Conservation (phyloP, 2,888 invertebrate species). For the Fissipunctia ypsillon region DNA sequence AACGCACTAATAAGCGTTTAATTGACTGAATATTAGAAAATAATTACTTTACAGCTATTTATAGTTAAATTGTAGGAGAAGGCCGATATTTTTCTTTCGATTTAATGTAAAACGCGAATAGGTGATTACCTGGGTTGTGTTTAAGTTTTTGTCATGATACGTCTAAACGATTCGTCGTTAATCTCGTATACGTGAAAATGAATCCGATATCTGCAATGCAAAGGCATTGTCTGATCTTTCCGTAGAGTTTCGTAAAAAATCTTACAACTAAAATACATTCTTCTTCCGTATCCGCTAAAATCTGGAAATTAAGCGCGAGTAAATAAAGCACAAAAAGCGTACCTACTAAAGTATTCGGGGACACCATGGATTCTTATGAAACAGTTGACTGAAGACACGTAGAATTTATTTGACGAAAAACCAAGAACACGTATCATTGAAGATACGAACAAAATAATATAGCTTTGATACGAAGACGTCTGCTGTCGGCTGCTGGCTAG, state of each 20-base stretch:
- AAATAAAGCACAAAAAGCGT: neutral
- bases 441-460: neutral
- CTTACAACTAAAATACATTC: conserved; percentile 4
- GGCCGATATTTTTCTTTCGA: too few species aligned
- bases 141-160: neutral
- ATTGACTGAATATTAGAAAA: too few species aligned
- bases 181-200: neutral
- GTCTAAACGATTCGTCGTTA: neutral
- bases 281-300: neutral
- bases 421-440: neutral
- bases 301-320: neutral
- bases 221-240: conserved; percentile 8
- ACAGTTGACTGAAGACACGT: neutral
- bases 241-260: neutral
- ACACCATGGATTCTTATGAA: neutral
- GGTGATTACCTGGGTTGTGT: too few species aligned
- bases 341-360: neutral
- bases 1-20: neutral
- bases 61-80: too few species aligned
- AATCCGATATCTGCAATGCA: neutral
- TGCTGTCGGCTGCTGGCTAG: neutral
- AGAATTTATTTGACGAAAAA: neutral
- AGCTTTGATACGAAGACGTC: neutral
- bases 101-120: too few species aligned
- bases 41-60: too few species aligned